phyloP scores from a whole-genome alignment of 2,888 invertebrate genomes.

The Mesoligia furuncula region DNA sequence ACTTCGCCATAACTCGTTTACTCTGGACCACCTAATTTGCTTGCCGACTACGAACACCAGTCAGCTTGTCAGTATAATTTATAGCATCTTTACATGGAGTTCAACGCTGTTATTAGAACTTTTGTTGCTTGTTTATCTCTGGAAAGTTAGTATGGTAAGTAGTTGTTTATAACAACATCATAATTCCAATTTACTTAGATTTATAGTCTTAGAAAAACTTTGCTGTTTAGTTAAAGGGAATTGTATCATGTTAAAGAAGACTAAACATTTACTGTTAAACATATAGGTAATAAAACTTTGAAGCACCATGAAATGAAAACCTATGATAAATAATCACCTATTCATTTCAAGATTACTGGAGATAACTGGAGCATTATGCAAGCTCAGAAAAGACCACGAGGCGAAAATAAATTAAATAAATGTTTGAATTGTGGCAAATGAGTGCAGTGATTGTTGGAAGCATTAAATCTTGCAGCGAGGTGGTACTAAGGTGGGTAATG shows the following conservation, averaged over 20 bases:
- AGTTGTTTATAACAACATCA: slow-evolving; percentile 50
- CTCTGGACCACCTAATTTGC: slow-evolving; percentile 85
- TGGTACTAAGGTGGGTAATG: slow-evolving; percentile 86
- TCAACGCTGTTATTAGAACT: slow-evolving; percentile 64
- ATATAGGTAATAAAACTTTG: not conserved
- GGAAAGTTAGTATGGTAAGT: slow-evolving; percentile 37
- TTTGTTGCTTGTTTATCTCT: slow-evolving; percentile 58
- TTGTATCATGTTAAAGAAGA: not conserved
- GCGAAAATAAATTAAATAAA: slow-evolving; percentile 75
- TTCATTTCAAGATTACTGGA: slow-evolving; percentile 30
- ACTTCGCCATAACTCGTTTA: slow-evolving; percentile 86
- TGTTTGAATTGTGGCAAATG: slow-evolving; percentile 82
- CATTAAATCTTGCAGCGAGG: slow-evolving; percentile 82
- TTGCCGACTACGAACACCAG: slow-evolving; percentile 80
- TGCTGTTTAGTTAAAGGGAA: not conserved
- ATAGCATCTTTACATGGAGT: slow-evolving; percentile 74
- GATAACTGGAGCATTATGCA: slow-evolving; percentile 35
- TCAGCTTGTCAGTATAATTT: slow-evolving; percentile 83
- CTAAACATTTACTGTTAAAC: not conserved
- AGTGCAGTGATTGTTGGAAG: slow-evolving; percentile 80
- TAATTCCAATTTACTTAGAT: slow-evolving; percentile 49
- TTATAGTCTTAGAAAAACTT: slow-evolving; percentile 46
- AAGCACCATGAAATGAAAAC: not conserved
- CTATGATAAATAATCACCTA: slow-evolving; percentile 19
- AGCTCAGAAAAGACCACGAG: slow-evolving; percentile 49